A percentile compares a stretch with the other conserved stretches of the same genome.
These are phyloP conservation scores for Antheraea mylitta DNA, from an alignment of 1,140 invertebrate species.

Conservation along the genomic window DNA sequence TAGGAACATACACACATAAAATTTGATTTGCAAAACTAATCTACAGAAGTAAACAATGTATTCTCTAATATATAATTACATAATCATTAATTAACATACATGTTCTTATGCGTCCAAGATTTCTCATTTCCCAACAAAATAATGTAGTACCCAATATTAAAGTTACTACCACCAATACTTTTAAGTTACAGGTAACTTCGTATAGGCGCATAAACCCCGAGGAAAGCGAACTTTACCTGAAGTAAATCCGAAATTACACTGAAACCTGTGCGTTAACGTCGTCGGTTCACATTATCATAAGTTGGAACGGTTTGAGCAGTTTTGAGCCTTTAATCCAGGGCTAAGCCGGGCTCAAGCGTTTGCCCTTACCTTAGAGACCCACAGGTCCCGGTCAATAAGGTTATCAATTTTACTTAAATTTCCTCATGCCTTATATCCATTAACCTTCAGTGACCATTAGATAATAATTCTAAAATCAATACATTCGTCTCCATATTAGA, in stretches of 20 bases:
- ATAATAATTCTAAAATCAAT: not conserved
- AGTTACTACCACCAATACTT: not conserved
- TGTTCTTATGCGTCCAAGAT: not conserved
- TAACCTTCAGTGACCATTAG: not conserved
- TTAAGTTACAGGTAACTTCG: not conserved
- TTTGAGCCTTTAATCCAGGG: slow-evolving; percentile 15
- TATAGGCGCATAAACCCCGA: slow-evolving; percentile 1
- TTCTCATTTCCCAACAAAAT: not conserved
- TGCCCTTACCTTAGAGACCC: slow-evolving; percentile 3
- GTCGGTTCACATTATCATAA: slow-evolving; percentile 15
- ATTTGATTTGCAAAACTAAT: no score
- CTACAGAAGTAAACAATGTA: no score
- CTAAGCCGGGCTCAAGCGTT: slow-evolving; percentile 12
- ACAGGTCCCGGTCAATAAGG: slow-evolving; percentile 7
- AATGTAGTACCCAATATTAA: not conserved
- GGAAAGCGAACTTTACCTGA: slow-evolving; percentile 11
- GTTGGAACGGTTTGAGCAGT: slow-evolving; percentile 10
- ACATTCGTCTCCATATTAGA: not conserved
- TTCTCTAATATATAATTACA: no score
- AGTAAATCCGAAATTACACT: slow-evolving; percentile 10
- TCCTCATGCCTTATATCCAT: not conserved
- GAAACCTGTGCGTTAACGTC: slow-evolving; percentile 8
- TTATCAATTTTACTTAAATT: slow-evolving; percentile 10
- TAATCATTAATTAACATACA: no score
- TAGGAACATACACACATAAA: no score